Conservation (phyloP, 92 coral and sea anemone species). For the Palythoa caribaeorum region DNA sequence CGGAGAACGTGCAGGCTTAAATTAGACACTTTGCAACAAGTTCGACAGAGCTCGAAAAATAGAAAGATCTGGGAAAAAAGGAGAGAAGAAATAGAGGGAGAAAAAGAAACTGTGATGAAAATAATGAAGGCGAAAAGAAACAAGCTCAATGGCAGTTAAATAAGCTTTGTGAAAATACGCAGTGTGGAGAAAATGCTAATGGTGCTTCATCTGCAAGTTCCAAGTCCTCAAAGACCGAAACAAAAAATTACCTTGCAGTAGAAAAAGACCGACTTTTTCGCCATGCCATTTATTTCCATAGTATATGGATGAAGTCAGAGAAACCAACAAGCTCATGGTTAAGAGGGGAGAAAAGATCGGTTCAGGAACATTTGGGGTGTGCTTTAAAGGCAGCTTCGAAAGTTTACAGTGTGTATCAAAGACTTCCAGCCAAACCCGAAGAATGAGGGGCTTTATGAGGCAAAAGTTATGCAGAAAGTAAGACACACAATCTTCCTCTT, state of each 20-base stretch:
- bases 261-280: background rate
- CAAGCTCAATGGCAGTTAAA: background rate
- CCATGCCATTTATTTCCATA: constrained; percentile 13
- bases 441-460: background rate
- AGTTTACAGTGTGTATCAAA: background rate
- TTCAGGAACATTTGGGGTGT: background rate
- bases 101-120: background rate
- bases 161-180: background rate
- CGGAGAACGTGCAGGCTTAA: background rate
- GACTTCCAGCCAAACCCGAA: background rate
- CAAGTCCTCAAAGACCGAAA: background rate
- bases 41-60: background rate
- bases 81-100: background rate
- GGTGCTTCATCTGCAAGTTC: no score
- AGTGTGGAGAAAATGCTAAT: background rate
- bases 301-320: background rate
- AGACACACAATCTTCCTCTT: background rate
- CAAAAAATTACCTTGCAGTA: background rate
- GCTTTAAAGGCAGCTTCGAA: background rate
- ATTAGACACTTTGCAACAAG: background rate
- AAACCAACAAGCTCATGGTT: background rate
- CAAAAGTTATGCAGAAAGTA: background rate
- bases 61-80: background rate
- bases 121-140: background rate
- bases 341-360: background rate